phyloP scores from a whole-genome alignment of 2,113 vertebrate species.

The Mola mola region DNA sequence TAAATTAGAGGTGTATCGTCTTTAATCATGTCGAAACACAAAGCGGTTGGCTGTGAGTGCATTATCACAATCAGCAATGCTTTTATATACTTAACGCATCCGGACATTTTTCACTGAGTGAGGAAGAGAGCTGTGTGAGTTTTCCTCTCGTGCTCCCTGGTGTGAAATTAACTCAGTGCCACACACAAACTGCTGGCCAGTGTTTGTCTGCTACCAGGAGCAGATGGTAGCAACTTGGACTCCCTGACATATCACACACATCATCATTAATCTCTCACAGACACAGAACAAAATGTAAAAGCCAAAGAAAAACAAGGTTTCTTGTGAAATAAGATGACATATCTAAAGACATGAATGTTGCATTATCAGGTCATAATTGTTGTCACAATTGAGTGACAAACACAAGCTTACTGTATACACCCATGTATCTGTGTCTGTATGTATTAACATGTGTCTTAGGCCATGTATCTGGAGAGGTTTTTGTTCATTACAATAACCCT shows the following conservation, averaged over 20 bases:
- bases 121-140: slow-evolving; percentile 2
- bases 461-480: not conserved
- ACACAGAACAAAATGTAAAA: not conserved
- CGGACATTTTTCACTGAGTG: slow-evolving; percentile 15
- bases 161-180: slow-evolving; percentile 60
- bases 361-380: not conserved
- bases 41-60: too few species aligned
- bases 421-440: not conserved
- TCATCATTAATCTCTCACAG: slow-evolving; percentile 72
- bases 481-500: not conserved
- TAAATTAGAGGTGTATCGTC: too few species aligned
- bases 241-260: slow-evolving; percentile 64
- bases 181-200: slow-evolving; percentile 41
- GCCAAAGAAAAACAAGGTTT: too few species aligned
- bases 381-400: not conserved
- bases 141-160: slow-evolving; percentile 44
- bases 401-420: too few species aligned
- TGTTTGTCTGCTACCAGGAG: slow-evolving; percentile 68
- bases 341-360: too few species aligned
- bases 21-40: too few species aligned
- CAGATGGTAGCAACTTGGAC: slow-evolving; percentile 71
- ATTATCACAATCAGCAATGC: too few species aligned
- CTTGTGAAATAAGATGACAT: too few species aligned
- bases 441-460: not conserved
- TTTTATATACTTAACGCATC: not conserved